Percentiles rank a stretch among this genome's conserved stretches.
phyloP scores from a whole-genome alignment of 2,888 invertebrate species.

The Pseudeuparius sepicola region DNA sequence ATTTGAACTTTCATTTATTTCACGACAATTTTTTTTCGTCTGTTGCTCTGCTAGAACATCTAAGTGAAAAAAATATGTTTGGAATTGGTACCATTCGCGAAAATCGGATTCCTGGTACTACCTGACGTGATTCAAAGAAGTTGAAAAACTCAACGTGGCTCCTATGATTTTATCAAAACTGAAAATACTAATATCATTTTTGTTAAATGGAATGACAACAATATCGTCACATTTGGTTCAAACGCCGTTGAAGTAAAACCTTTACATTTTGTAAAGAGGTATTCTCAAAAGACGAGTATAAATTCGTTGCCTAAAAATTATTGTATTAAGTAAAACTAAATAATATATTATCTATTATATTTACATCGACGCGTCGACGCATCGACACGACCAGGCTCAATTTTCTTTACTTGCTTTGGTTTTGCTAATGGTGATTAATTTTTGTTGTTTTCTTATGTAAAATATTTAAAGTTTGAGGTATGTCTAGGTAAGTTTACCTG shows the following conservation, averaged over 20 bases:
- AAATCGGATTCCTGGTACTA: slow-evolving; percentile 11
- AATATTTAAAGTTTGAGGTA: too few relatives aligned
- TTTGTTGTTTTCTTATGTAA: too few relatives aligned
- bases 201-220: slow-evolving; percentile 2
- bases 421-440: too few relatives aligned
- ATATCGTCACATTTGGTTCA: neutral
- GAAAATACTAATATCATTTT: neutral
- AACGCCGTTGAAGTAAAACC: neutral
- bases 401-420: too few relatives aligned
- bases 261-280: slow-evolving; percentile 1
- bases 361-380: too few relatives aligned
- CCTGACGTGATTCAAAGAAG: slow-evolving; percentile 8
- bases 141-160: too few relatives aligned
- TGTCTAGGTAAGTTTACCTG: too few relatives aligned
- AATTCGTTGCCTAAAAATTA: too few relatives aligned
- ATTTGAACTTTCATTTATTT: slow-evolving; percentile 13
- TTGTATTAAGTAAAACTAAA: too few relatives aligned
- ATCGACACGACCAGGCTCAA: too few relatives aligned
- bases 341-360: too few relatives aligned
- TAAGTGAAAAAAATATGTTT: slow-evolving; percentile 11
- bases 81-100: slow-evolving; percentile 17
- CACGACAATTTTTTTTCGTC: slow-evolving; percentile 18
- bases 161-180: too few relatives aligned
- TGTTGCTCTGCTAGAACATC: slow-evolving; percentile 13
- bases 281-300: neutral